Percentiles rank a stretch among this genome's conserved stretches.
phyloP scores from a whole-genome alignment of 2,113 vertebrate species.

The Todiramphus saurophagus region DNA sequence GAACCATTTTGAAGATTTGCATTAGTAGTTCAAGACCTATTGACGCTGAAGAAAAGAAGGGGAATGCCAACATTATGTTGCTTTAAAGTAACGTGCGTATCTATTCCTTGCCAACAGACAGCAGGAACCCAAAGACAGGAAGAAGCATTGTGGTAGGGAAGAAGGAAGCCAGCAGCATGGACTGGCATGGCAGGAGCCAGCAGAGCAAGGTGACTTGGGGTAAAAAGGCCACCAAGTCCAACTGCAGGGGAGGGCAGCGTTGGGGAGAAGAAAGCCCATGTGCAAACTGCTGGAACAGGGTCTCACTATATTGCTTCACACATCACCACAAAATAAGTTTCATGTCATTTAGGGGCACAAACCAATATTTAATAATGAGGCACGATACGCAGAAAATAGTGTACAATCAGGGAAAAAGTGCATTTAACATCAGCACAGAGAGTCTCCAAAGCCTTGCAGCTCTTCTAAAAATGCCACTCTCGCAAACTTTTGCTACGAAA shows the following conservation, averaged over 20 bases:
- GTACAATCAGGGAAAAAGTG: background rate
- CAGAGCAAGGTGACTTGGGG: background rate
- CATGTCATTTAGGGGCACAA: background rate
- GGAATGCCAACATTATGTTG: constrained; percentile 34
- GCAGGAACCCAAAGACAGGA: background rate
- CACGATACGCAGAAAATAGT: background rate
- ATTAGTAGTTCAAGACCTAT: constrained; percentile 52
- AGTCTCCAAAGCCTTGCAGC: background rate
- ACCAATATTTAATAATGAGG: background rate
- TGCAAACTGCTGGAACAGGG: background rate
- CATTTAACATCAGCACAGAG: background rate
- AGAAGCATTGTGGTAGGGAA: background rate
- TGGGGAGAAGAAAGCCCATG: background rate
- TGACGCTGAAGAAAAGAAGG: constrained; percentile 22
- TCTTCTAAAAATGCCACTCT: background rate
- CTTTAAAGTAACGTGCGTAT: constrained; percentile 20
- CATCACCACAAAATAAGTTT: background rate
- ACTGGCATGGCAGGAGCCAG: background rate
- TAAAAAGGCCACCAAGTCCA: accelerated
- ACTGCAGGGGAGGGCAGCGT: accelerated
- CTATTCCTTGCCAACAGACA: background rate
- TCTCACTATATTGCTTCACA: background rate
- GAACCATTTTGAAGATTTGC: constrained; percentile 47
- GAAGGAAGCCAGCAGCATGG: background rate
- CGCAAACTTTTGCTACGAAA: background rate